A percentile compares a stretch with the other conserved stretches of the same genome.
phyloP scores from a whole-genome alignment of 2,888 invertebrate genomes.

The Ferdinandea cuprea region DNA sequence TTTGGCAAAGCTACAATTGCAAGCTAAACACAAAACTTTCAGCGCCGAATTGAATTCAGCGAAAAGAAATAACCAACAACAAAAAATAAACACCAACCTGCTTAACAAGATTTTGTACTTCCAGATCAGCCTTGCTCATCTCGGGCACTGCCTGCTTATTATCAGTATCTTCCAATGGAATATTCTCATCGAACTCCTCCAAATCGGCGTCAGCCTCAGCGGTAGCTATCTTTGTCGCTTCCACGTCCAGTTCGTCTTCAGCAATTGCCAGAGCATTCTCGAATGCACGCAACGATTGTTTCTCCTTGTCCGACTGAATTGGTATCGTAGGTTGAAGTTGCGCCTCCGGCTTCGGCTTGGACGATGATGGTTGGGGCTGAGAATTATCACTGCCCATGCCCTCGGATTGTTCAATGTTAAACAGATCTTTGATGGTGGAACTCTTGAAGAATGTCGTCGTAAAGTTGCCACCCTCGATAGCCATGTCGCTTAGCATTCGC shows the following conservation, averaged over 20 bases:
- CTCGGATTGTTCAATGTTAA: slow-evolving; percentile 89
- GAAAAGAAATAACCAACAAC: not conserved
- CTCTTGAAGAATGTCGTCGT: slow-evolving; percentile 97
- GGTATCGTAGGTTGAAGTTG: slow-evolving; percentile 75
- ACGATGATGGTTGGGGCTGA: slow-evolving; percentile 54
- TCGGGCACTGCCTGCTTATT: slow-evolving; percentile 82
- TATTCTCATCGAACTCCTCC: slow-evolving; percentile 97
- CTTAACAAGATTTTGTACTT: slow-evolving; percentile 88
- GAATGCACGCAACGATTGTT: slow-evolving; percentile 86
- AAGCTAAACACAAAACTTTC: slow-evolving; percentile 13
- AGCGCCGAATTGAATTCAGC: not conserved
- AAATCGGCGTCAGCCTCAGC: slow-evolving; percentile 95
- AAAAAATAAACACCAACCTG: slow-evolving; percentile 84
- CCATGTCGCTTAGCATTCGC: slow-evolving; percentile 95
- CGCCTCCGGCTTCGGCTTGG: slow-evolving; percentile 76
- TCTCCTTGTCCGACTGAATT: slow-evolving; percentile 83
- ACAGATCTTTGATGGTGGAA: slow-evolving; percentile 96
- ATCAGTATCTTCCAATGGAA: slow-evolving; percentile 89
- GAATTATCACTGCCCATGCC: slow-evolving; percentile 80
- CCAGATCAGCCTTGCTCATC: slow-evolving; percentile 89
- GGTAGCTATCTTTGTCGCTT: slow-evolving; percentile 93
- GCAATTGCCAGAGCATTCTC: slow-evolving; percentile 94
- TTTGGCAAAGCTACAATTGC: slow-evolving; percentile 31
- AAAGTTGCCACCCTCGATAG: slow-evolving; percentile 99
- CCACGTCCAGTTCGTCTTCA: slow-evolving; percentile 97